These are phyloP conservation scores for Hypselothyrea guttata DNA, from an alignment of 2,888 invertebrate species.

Conservation along the genomic window DNA sequence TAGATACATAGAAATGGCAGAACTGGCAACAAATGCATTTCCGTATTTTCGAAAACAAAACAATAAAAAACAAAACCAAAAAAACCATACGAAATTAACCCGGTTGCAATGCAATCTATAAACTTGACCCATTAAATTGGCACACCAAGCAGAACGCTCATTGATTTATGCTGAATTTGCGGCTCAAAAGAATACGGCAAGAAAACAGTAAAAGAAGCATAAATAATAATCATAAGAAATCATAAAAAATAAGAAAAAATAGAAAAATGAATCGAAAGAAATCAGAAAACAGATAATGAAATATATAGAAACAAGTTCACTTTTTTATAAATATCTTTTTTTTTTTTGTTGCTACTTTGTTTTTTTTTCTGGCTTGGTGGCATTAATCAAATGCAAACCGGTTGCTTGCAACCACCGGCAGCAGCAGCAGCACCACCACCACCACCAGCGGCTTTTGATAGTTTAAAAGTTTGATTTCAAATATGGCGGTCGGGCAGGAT, in stretches of 20 bases:
- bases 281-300: neutral
- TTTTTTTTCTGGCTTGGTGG: constrained; percentile 35
- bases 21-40: constrained; percentile 47
- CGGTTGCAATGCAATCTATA: constrained; percentile 68
- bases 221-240: constrained; percentile 7
- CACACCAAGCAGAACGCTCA: constrained; percentile 12
- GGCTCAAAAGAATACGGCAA: constrained; percentile 8
- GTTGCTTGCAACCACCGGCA: constrained; percentile 44
- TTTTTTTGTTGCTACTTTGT: constrained; percentile 6
- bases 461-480: constrained; percentile 69
- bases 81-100: constrained; percentile 18
- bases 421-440: constrained; percentile 43
- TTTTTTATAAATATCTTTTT: constrained; percentile 9
- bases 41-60: constrained; percentile 53
- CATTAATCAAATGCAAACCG: constrained; percentile 75
- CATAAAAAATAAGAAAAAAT: constrained; percentile 13
- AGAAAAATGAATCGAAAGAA: constrained; percentile 31
- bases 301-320: constrained; percentile 12
- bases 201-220: neutral
- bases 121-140: constrained; percentile 67
- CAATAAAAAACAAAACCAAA: constrained; percentile 12
- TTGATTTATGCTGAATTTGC: constrained; percentile 45
- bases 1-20: constrained; percentile 22
- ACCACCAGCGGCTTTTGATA: constrained; percentile 43
- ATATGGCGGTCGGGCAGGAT: constrained; percentile 56